Conservation (phyloP, 1,140 invertebrate genomes). For the Papilio dardanus region DNA sequence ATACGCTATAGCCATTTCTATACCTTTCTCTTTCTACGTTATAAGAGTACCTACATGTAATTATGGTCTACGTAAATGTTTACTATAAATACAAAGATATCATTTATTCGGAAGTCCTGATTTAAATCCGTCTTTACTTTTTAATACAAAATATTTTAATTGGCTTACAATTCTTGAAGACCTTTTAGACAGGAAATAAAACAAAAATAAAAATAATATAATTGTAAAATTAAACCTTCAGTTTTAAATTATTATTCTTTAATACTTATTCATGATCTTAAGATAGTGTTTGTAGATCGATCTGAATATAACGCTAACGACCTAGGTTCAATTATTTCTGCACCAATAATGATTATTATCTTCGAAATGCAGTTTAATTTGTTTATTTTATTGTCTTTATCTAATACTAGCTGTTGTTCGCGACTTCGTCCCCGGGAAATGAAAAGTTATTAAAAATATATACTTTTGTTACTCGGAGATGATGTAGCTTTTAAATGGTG, state of each 20-base stretch:
- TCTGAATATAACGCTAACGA: background rate
- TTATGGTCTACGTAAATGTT: background rate
- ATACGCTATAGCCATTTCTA: no score
- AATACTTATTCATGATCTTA: background rate
- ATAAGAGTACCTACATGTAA: no score
- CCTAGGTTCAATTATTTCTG: background rate
- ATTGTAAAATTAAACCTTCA: background rate
- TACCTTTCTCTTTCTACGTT: no score
- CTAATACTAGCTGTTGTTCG: no score
- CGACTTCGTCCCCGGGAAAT: no score
- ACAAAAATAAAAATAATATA: background rate
- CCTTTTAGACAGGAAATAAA: background rate
- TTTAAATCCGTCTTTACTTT: background rate
- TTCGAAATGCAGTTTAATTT: no score
- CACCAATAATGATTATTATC: background rate
- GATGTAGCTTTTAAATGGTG: no score
- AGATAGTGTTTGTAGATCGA: background rate
- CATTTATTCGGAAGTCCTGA: background rate
- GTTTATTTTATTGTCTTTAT: no score
- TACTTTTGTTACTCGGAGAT: no score
- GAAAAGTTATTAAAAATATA: no score
- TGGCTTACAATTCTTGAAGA: background rate
- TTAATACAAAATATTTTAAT: background rate
- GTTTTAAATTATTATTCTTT: background rate
- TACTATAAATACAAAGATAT: no score